Evolutionary conservation across 1,140 invertebrate genomes (phyloP), one percentile per base, ranked within the genome.

Genomic region (Camponotus floridanus): DNA sequence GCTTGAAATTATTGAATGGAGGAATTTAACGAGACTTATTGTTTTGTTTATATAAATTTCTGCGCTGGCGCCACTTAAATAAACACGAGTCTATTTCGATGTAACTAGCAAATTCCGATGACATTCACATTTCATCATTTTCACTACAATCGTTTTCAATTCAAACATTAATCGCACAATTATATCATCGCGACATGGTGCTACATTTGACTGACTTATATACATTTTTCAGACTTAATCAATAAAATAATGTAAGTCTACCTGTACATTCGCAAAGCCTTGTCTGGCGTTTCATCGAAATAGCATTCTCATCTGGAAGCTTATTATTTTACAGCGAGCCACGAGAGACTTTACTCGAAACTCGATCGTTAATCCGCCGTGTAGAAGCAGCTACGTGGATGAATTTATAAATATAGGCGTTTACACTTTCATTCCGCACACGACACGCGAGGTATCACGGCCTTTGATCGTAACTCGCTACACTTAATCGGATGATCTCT

Each of bases 401-500:
- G 61, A 85, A 85, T 85, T 85, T 85, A 85, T 78, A 78, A 85
- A 76, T 78, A 83, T 83, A 83, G 68, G 68, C 79, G 79, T 83
- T 83, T 83, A 83, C 79, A 83, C 79, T 83, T 83, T 83, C 79
- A 83, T 83, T 83, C 55, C 79, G 79, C 31, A 83, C 79, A 83
- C 81, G 74, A 55, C 71, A 67, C 76, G 87, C 79, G 76, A 88
- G 79, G 33, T 89, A 88, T 89, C 88, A 73, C 65, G 65, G 76
- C 45, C 45, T 61, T 64, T 67, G 87, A 89, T 89, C 88, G 87
- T 89, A 89, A 74, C 73, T 89, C 36, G 87, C 87, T 83, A 88
- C 85, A 81, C 84, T 89, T 89, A 89, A 89, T 89, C 88, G 87
- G 87, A 88, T 89, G 88, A 86, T 89, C 87, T 89, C 87, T 89